Evolutionary conservation across 2,888 invertebrate species (phyloP), one percentile per base, ranked within the genome.

Genomic region (Ceratothoa steindachneri): DNA sequence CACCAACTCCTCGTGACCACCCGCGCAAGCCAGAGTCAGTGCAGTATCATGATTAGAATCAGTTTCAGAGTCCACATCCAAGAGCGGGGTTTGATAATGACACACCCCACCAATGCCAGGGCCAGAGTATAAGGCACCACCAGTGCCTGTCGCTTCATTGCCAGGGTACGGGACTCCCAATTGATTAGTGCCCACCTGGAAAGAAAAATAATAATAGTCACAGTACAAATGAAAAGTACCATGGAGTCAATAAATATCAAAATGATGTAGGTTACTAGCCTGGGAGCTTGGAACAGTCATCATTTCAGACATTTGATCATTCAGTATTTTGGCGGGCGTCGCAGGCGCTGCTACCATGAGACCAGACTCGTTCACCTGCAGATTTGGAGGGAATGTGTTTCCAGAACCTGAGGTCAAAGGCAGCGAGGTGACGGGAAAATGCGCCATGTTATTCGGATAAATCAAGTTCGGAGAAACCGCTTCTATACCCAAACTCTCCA

Each of bases 11-110:
- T 95, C 93, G 84, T 97, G 96, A 0, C 98, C 97, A 80, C 97
- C 97, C 76, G 96, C 95, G 86, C 97, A 97, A 67, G 98, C 98
- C 77, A 99, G 88, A 41, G 98, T 98, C 73, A 99, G 87, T 71
- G 98, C 97, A 2, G 99, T 99, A 86, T 99, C 99, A 86, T 97
- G 96, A 87, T 98, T 98, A 82, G 94, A 95, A 85, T 99, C 98
- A 0, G 98, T 99, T 87, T 96, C 95, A 5, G 95, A 95, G 86
- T 99, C 97, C 80, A 99, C 92, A 85, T 98, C 96, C 87, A 95
- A 81, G 15, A 83, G 82, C 19, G 83, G 82, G 31, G 80, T 31
- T 75, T 80, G 73, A 66, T 72, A 74, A 30, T 74, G 72, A 30
- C 72, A 75, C 9, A 73, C 74, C 1, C 60, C 70, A 1, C 60